Evolutionary conservation across 2,888 invertebrate species (phyloP), one percentile per base, ranked within the genome.

Genomic region (Crepidodera aurea): DNA sequence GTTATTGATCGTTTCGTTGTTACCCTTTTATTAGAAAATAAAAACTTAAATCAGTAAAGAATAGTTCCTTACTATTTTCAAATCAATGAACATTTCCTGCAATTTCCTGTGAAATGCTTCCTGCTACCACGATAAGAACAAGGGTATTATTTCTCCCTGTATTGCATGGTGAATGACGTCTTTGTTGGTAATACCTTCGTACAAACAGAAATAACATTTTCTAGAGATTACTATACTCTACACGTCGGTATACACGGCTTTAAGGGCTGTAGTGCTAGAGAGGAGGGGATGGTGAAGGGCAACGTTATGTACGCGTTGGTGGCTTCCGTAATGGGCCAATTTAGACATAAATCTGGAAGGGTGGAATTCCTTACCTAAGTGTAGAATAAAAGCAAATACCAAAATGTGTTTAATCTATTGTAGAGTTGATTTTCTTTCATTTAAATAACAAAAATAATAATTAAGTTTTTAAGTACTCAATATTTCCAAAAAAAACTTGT

Each of bases 291-390:
- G 12, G 48, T 48, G 27, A 48, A 48, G 48, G 48, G 48, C 46
- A 2, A 65, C 40, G 68, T 76, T 76, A 71, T 68, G 69, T 67
- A 74, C 72, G 75, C 75, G 66, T 71, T 74, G 72, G 74, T 75
- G 73, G 71, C 64, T 75, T 72, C 73, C 67, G 72, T 76, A 76
- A 76, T 76, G 70, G 73, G 75, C 72, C 73, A 73, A 75, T 75
- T 75, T 71, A 60, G 70, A 48, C 27, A 48, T 48, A 48, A 48
- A 48, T 48, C 48, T 48, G 13, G 27, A 25, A 48, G 25, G 12
- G 16, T 13, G 46, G 25, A 37, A 37, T 37, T 15, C 37, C 13
- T 10, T 37, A 32, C 22, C 22, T 22, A 22, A 6, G 22, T 6
- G 3, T n/a, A n/a, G n/a, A n/a, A n/a, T n/a, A n/a, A n/a, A n/a